Conservation (phyloP, 2,113 vertebrate genomes). For the Mesoclemmys tuberculata region DNA sequence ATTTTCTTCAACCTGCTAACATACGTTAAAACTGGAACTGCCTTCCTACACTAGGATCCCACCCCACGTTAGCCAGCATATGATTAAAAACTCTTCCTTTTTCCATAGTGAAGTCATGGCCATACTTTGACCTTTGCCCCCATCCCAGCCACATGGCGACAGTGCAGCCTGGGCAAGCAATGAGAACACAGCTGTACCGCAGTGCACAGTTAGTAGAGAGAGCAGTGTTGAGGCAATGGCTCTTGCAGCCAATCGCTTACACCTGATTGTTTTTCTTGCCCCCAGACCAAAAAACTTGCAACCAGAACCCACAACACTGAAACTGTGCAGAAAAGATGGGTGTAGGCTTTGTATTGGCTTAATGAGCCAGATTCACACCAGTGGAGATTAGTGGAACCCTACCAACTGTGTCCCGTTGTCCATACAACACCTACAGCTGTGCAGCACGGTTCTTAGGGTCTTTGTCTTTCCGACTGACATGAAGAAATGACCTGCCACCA, state of each 20-base stretch:
- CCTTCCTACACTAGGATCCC: not conserved
- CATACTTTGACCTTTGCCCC: not conserved
- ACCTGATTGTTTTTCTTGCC: not conserved
- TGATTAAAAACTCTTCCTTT: not conserved
- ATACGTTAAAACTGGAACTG: not conserved
- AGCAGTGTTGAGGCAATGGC: not conserved
- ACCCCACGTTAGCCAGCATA: not conserved
- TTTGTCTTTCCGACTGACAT: not conserved
- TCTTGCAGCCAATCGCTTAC: not conserved
- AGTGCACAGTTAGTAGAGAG: not conserved
- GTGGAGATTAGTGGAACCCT: not conserved
- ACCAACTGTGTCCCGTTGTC: not conserved
- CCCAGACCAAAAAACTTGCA: not conserved
- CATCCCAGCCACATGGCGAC: not conserved
- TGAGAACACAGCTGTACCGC: not conserved
- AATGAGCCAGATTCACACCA: not conserved
- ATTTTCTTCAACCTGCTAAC: not conserved
- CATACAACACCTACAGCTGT: not conserved
- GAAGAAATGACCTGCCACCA: not conserved
- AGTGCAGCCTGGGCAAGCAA: not conserved
- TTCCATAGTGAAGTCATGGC: not conserved
- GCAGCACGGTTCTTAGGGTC: not conserved
- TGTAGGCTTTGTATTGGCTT: not conserved
- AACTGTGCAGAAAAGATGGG: not conserved
- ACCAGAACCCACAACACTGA: not conserved